phyloP scores from a whole-genome alignment of 2,113 vertebrate genomes.

The Ciconia boyciana region DNA sequence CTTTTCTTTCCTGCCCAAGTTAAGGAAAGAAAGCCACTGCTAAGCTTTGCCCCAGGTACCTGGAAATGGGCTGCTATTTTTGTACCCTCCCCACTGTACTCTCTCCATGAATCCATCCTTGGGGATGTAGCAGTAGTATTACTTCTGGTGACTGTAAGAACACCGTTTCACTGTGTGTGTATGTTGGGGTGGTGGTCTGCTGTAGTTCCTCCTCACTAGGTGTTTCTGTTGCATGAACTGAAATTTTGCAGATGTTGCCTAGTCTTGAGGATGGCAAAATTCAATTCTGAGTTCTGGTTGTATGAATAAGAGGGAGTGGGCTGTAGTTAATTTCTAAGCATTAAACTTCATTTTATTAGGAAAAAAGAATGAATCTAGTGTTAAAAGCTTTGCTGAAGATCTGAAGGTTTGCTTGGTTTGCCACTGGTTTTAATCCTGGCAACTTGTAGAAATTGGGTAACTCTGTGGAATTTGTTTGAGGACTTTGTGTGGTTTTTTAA shows the following conservation, averaged over 20 bases:
- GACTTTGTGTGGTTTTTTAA: neutral
- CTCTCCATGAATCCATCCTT: neutral
- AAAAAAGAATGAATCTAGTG: neutral
- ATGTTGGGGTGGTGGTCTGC: neutral
- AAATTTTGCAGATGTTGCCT: neutral
- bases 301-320: neutral
- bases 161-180: neutral
- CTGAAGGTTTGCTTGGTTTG: neutral
- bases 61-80: neutral
- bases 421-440: neutral
- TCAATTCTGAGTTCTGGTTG: neutral
- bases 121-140: neutral
- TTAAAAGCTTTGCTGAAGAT: neutral
- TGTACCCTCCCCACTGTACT: neutral
- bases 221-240: neutral
- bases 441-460: neutral
- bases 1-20: neutral
- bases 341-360: neutral
- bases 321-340: neutral
- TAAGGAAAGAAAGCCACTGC: neutral
- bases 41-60: neutral
- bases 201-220: neutral
- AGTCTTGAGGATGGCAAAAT: neutral
- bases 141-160: neutral
- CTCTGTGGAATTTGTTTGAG: neutral